Evolutionary conservation across 64 coral and sea anemone genomes (phyloP).

Genomic region (Montipora sp.): DNA sequence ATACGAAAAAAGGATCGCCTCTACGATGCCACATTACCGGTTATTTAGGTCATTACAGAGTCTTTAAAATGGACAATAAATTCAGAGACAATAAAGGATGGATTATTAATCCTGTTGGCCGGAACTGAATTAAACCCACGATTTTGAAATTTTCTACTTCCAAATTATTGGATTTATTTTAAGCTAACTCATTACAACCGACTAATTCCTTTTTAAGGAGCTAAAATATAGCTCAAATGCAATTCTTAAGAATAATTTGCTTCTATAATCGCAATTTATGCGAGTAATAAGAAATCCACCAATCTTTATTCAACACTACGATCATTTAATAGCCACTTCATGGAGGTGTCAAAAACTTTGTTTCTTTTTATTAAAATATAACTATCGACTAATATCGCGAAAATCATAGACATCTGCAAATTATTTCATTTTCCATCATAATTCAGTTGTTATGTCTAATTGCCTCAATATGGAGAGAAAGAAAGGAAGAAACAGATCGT

Average conservation of each 20-base stretch:
- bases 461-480: too few species aligned
- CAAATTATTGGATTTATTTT: not conserved
- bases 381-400: too few species aligned
- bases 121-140: not conserved
- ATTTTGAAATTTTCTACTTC: not conserved
- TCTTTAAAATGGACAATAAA: not conserved
- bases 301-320: not conserved
- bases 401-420: too few species aligned
- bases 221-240: not conserved
- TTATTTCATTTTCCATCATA: too few species aligned
- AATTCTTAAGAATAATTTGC: not conserved
- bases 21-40: slow-evolving; percentile 18
- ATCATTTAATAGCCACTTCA: not conserved
- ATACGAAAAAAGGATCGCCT: not conserved
- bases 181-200: not conserved
- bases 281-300: not conserved
- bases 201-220: not conserved
- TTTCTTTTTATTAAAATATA: too few species aligned
- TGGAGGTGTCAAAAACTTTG: too few species aligned
- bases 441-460: too few species aligned
- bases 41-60: not conserved
- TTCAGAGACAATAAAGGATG: not conserved
- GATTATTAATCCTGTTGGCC: not conserved
- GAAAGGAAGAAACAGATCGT: too few species aligned
- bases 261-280: not conserved